Percentiles rank a stretch among this genome's conserved stretches.
Conservation (phyloP, 2,888 invertebrate genomes). For the Zaprionus bogoriensis region DNA sequence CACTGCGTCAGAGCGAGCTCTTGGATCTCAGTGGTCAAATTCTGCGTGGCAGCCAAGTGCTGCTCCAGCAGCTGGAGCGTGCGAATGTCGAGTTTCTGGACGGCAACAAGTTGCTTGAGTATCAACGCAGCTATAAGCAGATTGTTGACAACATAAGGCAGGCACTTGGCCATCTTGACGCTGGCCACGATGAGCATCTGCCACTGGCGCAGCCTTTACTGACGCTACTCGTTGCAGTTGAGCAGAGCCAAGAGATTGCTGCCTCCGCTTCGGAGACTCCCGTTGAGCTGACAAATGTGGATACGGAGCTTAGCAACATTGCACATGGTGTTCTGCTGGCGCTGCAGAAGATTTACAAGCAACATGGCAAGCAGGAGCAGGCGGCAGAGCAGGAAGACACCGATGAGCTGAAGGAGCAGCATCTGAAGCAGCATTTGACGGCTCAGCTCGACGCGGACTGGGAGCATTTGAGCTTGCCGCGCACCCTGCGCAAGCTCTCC, state of each 20-base stretch:
- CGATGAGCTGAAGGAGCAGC: slow-evolving; percentile 83
- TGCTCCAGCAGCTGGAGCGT: slow-evolving; percentile 62
- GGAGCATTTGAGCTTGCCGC: slow-evolving; percentile 85
- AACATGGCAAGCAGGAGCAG: slow-evolving; percentile 71
- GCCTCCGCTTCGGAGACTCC: neutral
- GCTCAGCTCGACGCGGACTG: slow-evolving; percentile 86
- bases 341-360: slow-evolving; percentile 86
- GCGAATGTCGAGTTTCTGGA: slow-evolving; percentile 75
- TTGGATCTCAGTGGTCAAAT: slow-evolving; percentile 53
- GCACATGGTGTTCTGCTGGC: slow-evolving; percentile 84
- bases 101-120: slow-evolving; percentile 50
- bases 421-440: slow-evolving; percentile 87
- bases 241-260: neutral
- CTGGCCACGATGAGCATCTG: slow-evolving; percentile 48
- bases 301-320: slow-evolving; percentile 83
- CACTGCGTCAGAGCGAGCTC: slow-evolving; percentile 50
- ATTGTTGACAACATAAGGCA: slow-evolving; percentile 49
- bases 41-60: slow-evolving; percentile 51
- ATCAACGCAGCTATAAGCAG: slow-evolving; percentile 44
- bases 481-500: slow-evolving; percentile 81
- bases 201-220: slow-evolving; percentile 75
- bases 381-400: slow-evolving; percentile 21
- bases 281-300: slow-evolving; percentile 67
- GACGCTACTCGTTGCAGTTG: slow-evolving; percentile 55
- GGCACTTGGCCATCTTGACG: slow-evolving; percentile 24